Evolutionary conservation across 2,113 vertebrate genomes (phyloP), one percentile per base, ranked within the genome.

Genomic region (Patagioenas fasciata): DNA sequence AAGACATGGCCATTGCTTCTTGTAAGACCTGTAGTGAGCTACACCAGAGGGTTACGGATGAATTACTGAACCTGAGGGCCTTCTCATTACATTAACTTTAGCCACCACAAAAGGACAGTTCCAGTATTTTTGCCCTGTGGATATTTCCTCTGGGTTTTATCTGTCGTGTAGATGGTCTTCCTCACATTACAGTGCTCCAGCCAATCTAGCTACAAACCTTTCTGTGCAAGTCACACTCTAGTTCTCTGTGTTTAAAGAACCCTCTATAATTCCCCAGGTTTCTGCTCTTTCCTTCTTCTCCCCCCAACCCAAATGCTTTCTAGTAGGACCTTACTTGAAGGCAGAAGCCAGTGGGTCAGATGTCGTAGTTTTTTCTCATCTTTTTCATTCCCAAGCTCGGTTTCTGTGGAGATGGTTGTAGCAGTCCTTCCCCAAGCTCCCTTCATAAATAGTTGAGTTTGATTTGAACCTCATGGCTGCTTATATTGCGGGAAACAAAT

Each of bases 81-180:
- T 72, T 70, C 70, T 56, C 69, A 25, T 11, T 95, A 60, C 24
- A 79, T 87, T 92, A 88, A 11, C 10, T 86, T 89, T 89, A 94
- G 64, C 34, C 10, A 34, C 32, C 48, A 51, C 23, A 61, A 69
- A 87, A 92, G 16, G 19, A 24, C 6, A 11, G 24, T 36, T 74
- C 26, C 50, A 25, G 31, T 53, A 23, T 44, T 75, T 84, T 62
- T 71, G 29, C 24, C 36, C 28, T 66, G 28, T 32, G 65, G 56
- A 17, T 86, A 85, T 80, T 92, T 89, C 74, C 74, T 89, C 20
- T 71, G 60, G 44, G 64, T 71, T 89, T 90, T 73, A 24, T 72
- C 74, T 88, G 67, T 51, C 0, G 0, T 12, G 8, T 57, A 29
- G 24, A 57, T 67, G 38, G 38, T 48, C 61, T 66, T 78, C 28